phyloP scores from a whole-genome alignment of 2,888 invertebrate genomes.

The Tenodera sinensis region DNA sequence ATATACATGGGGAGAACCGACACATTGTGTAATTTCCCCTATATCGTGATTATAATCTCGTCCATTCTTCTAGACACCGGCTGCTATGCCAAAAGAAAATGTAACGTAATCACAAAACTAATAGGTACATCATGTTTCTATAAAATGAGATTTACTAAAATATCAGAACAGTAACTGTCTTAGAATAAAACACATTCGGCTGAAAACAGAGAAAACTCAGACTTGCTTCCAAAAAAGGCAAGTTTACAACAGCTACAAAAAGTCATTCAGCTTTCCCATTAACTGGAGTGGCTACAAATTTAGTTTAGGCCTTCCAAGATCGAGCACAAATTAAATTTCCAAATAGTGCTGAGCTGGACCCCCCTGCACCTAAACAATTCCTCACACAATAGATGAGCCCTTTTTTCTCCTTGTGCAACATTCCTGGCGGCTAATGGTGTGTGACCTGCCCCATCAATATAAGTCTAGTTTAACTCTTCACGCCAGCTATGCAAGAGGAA shows the following conservation, averaged over 20 bases:
- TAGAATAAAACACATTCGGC: too few relatives aligned
- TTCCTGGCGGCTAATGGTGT: background rate
- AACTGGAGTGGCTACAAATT: background rate
- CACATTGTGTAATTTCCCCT: too few relatives aligned
- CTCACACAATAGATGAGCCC: background rate
- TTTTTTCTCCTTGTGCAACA: background rate
- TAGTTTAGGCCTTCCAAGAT: background rate
- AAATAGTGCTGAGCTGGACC: background rate
- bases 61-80: too few relatives aligned
- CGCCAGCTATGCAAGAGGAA: background rate
- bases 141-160: too few relatives aligned
- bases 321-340: background rate
- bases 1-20: too few relatives aligned
- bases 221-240: too few relatives aligned
- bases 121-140: too few relatives aligned
- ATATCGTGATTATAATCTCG: too few relatives aligned
- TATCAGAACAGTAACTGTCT: too few relatives aligned
- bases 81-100: too few relatives aligned
- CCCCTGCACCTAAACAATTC: background rate
- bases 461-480: background rate
- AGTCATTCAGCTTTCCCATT: background rate
- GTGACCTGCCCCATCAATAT: conserved; percentile 16
- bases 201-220: too few relatives aligned
- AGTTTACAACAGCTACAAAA: background rate
- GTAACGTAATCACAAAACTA: too few relatives aligned